These are phyloP conservation scores for Cecropterus lyciades DNA, from an alignment of 1,140 invertebrate genomes.

Conservation along the genomic window DNA sequence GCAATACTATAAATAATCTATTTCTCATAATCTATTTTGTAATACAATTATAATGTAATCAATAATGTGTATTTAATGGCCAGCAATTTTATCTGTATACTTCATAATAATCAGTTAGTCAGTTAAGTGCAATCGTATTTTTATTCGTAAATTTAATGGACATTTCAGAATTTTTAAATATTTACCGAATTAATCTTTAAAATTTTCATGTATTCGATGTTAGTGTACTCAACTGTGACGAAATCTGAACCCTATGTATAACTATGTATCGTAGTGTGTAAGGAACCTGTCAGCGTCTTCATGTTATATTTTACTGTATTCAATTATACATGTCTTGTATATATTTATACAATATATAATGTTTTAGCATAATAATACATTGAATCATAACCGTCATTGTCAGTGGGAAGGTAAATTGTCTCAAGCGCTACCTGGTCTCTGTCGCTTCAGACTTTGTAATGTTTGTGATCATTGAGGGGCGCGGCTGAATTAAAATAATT, in stretches of 20 bases:
- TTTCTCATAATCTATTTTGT: slow-evolving; percentile 34
- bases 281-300: neutral
- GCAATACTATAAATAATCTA: slow-evolving; percentile 23
- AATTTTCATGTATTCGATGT: slow-evolving; percentile 21
- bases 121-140: slow-evolving; percentile 45
- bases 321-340: slow-evolving; percentile 49
- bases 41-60: slow-evolving; percentile 36
- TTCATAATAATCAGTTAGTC: slow-evolving; percentile 41
- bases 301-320: slow-evolving; percentile 19
- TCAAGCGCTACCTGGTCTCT: slow-evolving; percentile 28
- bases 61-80: slow-evolving; percentile 44
- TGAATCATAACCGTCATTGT: slow-evolving; percentile 24
- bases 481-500: slow-evolving; percentile 75
- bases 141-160: slow-evolving; percentile 42
- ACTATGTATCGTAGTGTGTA: slow-evolving; percentile 8
- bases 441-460: slow-evolving; percentile 28
- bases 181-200: slow-evolving; percentile 40
- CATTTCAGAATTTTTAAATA: slow-evolving; percentile 43
- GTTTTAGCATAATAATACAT: slow-evolving; percentile 43
- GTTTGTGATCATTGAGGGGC: slow-evolving; percentile 50
- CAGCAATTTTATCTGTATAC: slow-evolving; percentile 51
- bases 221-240: slow-evolving; percentile 9
- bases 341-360: slow-evolving; percentile 31
- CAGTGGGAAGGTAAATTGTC: slow-evolving; percentile 25
- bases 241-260: neutral